phyloP scores from a whole-genome alignment of 2,888 invertebrate genomes.

The Chymomyza procnemis region DNA sequence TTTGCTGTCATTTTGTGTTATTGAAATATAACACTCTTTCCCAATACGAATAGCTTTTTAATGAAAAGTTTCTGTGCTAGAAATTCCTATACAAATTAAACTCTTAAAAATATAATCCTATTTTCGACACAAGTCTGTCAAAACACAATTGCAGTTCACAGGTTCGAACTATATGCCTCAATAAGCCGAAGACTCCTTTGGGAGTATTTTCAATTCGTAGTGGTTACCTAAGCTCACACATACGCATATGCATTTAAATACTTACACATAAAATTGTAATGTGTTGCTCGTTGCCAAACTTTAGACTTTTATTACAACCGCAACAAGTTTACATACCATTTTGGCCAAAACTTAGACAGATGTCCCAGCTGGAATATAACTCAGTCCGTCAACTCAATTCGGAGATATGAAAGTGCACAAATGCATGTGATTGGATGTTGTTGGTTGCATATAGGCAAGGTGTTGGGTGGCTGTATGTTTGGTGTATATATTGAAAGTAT shows the following conservation, averaged over 20 bases:
- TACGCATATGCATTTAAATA: slow-evolving; percentile 13
- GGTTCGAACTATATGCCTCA: slow-evolving; percentile 7
- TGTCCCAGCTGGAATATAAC: slow-evolving; percentile 52
- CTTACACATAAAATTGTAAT: background rate
- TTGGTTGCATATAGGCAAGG: slow-evolving; percentile 12
- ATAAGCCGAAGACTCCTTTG: background rate
- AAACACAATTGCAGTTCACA: slow-evolving; percentile 7
- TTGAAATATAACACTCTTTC: too few relatives aligned
- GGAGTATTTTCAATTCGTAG: slow-evolving; percentile 17
- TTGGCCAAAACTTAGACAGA: slow-evolving; percentile 26
- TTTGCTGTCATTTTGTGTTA: too few relatives aligned
- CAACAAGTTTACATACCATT: slow-evolving; percentile 57
- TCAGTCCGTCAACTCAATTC: slow-evolving; percentile 6
- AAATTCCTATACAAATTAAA: too few relatives aligned
- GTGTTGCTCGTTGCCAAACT: slow-evolving; percentile 9
- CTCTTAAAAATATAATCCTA: too few relatives aligned
- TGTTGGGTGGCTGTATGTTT: background rate
- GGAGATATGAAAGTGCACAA: slow-evolving; percentile 14
- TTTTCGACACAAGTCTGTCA: too few relatives aligned
- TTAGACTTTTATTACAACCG: slow-evolving; percentile 56
- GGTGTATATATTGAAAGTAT: slow-evolving; percentile 44
- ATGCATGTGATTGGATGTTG: slow-evolving; percentile 4
- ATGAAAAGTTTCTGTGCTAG: too few relatives aligned
- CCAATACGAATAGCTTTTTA: too few relatives aligned
- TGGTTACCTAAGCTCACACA: slow-evolving; percentile 2